Evolutionary conservation across 2,888 invertebrate genomes (phyloP).

Genomic region (Euzetes globulus): DNA sequence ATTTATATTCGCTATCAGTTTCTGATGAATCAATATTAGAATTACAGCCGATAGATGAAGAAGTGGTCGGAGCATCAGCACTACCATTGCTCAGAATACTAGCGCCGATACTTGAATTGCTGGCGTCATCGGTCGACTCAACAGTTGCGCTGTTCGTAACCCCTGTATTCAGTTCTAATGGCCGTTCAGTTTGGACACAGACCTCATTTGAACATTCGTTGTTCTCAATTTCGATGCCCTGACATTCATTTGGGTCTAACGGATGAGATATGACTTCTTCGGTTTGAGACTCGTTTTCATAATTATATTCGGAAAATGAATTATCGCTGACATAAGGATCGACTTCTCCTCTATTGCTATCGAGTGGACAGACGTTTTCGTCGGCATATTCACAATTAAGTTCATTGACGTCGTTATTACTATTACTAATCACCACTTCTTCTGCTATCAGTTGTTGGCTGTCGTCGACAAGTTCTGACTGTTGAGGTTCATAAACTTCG

Average conservation of each 20-base stretch:
- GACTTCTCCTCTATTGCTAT: not conserved
- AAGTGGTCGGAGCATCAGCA: constrained; percentile 38
- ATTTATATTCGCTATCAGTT: not conserved
- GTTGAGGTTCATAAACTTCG: constrained; percentile 7
- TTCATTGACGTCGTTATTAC: constrained; percentile 13
- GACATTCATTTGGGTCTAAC: not conserved
- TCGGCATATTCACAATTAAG: not conserved
- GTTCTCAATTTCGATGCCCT: constrained; percentile 2
- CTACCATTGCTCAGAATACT: constrained; percentile 35
- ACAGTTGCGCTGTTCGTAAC: constrained; percentile 23
- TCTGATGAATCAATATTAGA: constrained; percentile 12
- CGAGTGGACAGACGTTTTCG: constrained; percentile 9
- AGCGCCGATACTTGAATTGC: constrained; percentile 36
- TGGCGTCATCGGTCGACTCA: constrained; percentile 37
- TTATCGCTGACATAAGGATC: not conserved
- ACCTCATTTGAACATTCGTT: constrained; percentile 17
- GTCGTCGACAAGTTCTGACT: not conserved
- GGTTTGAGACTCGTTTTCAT: not conserved
- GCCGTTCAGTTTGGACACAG: not conserved
- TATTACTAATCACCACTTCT: constrained; percentile 11
- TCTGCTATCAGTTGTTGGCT: not conserved
- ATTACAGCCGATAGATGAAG: constrained; percentile 15
- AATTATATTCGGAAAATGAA: not conserved
- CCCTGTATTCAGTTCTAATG: not conserved
- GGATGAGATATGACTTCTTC: constrained; percentile 11